phyloP scores from a whole-genome alignment of 2,888 invertebrate species.

The Formica aserva region DNA sequence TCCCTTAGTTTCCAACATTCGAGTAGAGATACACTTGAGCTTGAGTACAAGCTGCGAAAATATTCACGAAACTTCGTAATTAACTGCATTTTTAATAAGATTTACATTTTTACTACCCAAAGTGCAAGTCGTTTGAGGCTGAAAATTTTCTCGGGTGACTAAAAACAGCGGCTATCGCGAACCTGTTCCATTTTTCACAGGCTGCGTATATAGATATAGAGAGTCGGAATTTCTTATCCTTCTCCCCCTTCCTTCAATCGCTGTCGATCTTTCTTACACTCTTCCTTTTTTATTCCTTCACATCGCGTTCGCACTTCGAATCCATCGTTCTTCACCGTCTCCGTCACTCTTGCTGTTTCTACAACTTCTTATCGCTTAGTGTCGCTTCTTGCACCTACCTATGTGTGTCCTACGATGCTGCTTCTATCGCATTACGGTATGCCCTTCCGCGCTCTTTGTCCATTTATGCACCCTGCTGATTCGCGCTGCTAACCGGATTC shows the following conservation, averaged over 20 bases:
- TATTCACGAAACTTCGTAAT: slow-evolving; percentile 37
- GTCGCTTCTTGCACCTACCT: slow-evolving; percentile 21
- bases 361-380: slow-evolving; percentile 42
- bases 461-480: slow-evolving; percentile 47
- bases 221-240: slow-evolving; percentile 18
- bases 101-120: slow-evolving; percentile 2
- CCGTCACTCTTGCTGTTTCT: slow-evolving; percentile 33
- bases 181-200: slow-evolving; percentile 38
- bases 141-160: slow-evolving; percentile 26
- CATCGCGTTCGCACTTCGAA: slow-evolving; percentile 24
- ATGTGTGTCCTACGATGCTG: slow-evolving; percentile 24
- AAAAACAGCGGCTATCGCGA: slow-evolving; percentile 34
- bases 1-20: neutral
- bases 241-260: neutral
- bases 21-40: neutral
- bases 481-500: slow-evolving; percentile 48
- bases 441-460: slow-evolving; percentile 52
- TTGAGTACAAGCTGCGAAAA: neutral
- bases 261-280: slow-evolving; percentile 37
- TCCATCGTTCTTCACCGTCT: slow-evolving; percentile 32
- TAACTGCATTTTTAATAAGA: slow-evolving; percentile 39
- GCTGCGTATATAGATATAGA: slow-evolving; percentile 13
- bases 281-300: neutral
- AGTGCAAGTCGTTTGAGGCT: slow-evolving; percentile 3
- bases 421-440: slow-evolving; percentile 52